Evolutionary conservation across 2,113 vertebrate genomes (phyloP), one percentile per base, ranked within the genome.

Genomic region (Menidia beryllina): DNA sequence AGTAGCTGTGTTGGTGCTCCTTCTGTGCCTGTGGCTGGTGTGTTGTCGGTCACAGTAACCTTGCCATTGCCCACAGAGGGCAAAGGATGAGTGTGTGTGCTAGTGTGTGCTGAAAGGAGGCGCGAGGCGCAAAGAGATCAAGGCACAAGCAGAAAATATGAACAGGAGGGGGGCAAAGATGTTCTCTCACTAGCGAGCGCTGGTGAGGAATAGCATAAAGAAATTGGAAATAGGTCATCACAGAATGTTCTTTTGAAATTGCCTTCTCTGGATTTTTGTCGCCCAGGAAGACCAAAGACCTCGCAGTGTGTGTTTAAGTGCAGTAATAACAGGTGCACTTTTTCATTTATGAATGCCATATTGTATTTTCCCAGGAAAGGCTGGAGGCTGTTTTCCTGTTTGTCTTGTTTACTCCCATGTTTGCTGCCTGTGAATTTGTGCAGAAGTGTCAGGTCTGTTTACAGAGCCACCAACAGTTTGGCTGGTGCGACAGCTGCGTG

Each of bases 11-110:
- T 57, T 64, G 17, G 43, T 34, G 25, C 61, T 25, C 47, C n/a
- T 26, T 65, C 36, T 72, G 54, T 60, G 51, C 51, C 55, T 62
- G 69, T 50, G 66, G 57, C 69, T 55, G 69, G 30, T 68, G 80
- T 14, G 65, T 83, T 71, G 78, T 17, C 80, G 87, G 88, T 89
- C 81, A 84, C 49, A 21, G 54, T 86, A 86, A 91, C 89, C 85
- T 91, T 88, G 82, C 51, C 36, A 53, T 69, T 26, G 25, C 57
- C 80, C 83, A 60, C 78, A 64, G 70, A 79, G 83, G 75, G 77
- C 75, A 84, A 47, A 62, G 49, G 70, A 64, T 52, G 77, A 38
- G n/a, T n/a, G n/a, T n/a, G n/a, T n/a, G n/a, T n/a, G n/a, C n/a
- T n/a, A n/a, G n/a, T 23, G 69, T 51, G 73, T 23, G 23, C 1